Conservation (phyloP, 1,140 invertebrate genomes). For the Thaumatotibia leucotreta region DNA sequence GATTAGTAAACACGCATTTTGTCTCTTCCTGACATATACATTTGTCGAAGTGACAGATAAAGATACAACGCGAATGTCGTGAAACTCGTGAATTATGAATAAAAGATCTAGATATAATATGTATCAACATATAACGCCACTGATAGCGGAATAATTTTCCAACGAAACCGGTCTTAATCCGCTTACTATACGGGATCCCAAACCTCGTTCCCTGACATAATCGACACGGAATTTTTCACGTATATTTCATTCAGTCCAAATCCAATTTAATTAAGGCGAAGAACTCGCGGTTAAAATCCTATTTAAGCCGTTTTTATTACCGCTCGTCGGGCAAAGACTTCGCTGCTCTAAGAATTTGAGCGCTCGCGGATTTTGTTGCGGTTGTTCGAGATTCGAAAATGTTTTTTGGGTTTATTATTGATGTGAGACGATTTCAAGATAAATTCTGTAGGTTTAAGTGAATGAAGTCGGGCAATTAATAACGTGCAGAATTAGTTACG, state of each 20-base stretch:
- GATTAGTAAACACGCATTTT: too few relatives aligned
- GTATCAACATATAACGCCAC: neutral
- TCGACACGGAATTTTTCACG: slow-evolving; percentile 71
- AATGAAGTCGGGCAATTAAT: too few relatives aligned
- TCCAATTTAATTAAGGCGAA: slow-evolving; percentile 76
- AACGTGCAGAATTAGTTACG: too few relatives aligned
- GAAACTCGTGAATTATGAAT: too few relatives aligned
- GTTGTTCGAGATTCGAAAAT: too few relatives aligned
- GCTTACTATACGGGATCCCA: slow-evolving; percentile 53
- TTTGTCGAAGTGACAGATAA: too few relatives aligned
- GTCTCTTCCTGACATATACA: too few relatives aligned
- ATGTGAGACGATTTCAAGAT: too few relatives aligned
- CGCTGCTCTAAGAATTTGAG: slow-evolving; percentile 67
- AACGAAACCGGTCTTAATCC: slow-evolving; percentile 45
- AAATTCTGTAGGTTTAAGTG: too few relatives aligned
- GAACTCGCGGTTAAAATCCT: slow-evolving; percentile 75
- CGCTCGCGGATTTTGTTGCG: slow-evolving; percentile 62
- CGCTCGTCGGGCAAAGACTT: slow-evolving; percentile 70
- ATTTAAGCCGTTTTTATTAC: slow-evolving; percentile 76
- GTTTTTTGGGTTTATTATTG: too few relatives aligned
- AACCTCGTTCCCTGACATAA: slow-evolving; percentile 62
- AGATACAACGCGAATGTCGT: too few relatives aligned
- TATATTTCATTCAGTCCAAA: slow-evolving; percentile 74
- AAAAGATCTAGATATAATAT: too few relatives aligned
- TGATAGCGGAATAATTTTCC: slow-evolving; percentile 29